phyloP scores from a whole-genome alignment of 2,113 vertebrate species.

The Corythoichthys intestinalis region DNA sequence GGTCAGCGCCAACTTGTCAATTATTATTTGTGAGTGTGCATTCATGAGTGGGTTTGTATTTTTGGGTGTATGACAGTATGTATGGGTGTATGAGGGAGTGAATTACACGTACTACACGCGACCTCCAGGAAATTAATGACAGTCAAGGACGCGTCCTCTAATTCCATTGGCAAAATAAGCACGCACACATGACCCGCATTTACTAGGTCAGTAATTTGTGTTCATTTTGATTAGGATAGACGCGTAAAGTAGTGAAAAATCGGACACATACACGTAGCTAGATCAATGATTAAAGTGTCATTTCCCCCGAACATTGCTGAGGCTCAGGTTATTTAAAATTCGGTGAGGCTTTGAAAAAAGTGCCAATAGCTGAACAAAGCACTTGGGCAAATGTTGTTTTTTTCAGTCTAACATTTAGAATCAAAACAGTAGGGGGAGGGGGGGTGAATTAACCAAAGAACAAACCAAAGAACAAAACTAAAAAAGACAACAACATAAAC shows the following conservation, averaged over 20 bases:
- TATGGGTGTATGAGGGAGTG: conserved; percentile 19
- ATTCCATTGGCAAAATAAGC: neutral
- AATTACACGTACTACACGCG: neutral
- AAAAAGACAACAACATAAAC: no score
- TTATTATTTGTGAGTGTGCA: conserved; percentile 6
- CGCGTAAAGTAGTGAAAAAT: neutral
- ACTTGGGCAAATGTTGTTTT: no score
- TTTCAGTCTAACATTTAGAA: no score
- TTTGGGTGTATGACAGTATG: conserved; percentile 12
- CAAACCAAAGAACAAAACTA: no score
- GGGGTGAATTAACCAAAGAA: no score
- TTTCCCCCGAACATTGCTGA: no score
- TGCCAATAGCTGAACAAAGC: no score
- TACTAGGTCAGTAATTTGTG: neutral
- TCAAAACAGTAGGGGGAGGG: no score
- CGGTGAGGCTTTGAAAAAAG: no score
- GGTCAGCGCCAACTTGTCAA: neutral
- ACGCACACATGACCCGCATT: neutral
- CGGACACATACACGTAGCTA: neutral
- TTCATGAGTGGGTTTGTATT: conserved; percentile 5
- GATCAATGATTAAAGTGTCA: no score
- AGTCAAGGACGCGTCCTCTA: neutral
- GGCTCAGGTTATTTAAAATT: no score
- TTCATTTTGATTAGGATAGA: neutral
- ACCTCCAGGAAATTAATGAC: neutral